Evolutionary conservation across 2,797 vertebrate species (phyloP).

Genomic region (Lemur catta): DNA sequence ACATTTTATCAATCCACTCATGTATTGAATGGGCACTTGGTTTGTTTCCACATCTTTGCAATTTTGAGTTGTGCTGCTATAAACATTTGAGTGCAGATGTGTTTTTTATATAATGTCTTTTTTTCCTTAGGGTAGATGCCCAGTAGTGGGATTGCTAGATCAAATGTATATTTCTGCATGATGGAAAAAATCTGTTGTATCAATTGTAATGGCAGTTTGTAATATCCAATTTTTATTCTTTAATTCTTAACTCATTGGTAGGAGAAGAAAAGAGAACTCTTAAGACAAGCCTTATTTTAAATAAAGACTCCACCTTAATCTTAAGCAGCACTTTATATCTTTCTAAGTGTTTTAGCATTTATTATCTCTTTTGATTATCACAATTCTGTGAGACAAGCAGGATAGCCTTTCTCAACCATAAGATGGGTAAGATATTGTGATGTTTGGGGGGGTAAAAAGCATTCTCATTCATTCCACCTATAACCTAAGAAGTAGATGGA

Average conservation of each 20-base stretch:
- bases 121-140: too few relatives aligned
- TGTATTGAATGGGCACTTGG: too few relatives aligned
- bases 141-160: too few relatives aligned
- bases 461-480: constrained; percentile 1
- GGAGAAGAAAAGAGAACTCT: neutral
- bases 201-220: neutral
- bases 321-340: neutral
- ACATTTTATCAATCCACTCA: too few relatives aligned
- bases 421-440: neutral
- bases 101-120: too few relatives aligned
- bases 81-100: too few relatives aligned
- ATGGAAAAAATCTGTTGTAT: constrained; percentile 3
- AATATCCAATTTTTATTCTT: constrained; percentile 24
- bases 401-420: constrained; percentile 21
- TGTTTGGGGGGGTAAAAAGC: neutral
- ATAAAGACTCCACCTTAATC: neutral
- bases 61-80: too few relatives aligned
- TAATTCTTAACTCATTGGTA: constrained; percentile 31
- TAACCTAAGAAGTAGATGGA: constrained; percentile 6
- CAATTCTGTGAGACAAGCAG: constrained; percentile 24
- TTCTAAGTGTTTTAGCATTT: constrained; percentile 37
- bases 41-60: too few relatives aligned
- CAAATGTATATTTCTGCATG: neutral
- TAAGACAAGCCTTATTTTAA: neutral
- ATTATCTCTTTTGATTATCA: constrained; percentile 12